These are phyloP conservation scores for Tangara arthus DNA, from an alignment of 2,797 vertebrate genomes.

Conservation along the genomic window DNA sequence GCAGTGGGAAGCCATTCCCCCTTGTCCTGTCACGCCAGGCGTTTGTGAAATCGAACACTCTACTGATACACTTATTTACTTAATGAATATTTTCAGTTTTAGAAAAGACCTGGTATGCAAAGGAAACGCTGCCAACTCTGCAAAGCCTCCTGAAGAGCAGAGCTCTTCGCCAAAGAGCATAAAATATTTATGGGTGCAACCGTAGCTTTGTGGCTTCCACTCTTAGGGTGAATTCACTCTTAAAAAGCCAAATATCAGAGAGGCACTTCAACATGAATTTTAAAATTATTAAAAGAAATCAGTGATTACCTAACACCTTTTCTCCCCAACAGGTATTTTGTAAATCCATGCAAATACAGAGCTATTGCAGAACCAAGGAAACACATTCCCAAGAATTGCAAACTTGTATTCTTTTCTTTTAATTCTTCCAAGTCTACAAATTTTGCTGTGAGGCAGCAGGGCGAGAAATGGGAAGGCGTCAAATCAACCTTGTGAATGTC, in stretches of 20 bases:
- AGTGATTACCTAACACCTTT: background rate
- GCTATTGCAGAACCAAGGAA: background rate
- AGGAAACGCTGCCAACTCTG: background rate
- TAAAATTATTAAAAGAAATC: background rate
- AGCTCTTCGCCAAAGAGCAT: background rate
- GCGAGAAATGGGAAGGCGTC: background rate
- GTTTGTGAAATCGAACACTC: background rate
- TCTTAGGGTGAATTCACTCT: background rate
- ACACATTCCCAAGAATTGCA: background rate
- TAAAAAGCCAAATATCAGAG: background rate
- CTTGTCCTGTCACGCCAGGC: background rate
- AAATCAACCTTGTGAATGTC: background rate
- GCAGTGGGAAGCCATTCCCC: background rate
- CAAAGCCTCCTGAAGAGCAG: background rate
- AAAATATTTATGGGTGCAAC: background rate
- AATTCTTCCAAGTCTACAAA: background rate
- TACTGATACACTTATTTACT: background rate
- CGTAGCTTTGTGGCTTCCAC: background rate
- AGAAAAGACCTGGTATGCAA: background rate
- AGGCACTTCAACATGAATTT: background rate
- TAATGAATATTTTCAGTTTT: background rate
- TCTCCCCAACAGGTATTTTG: accelerated
- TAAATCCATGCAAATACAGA: background rate
- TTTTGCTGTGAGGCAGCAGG: background rate
- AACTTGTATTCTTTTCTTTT: background rate